Percentiles rank a stretch among this genome's conserved stretches.
Evolutionary conservation across 2,888 invertebrate genomes (phyloP).

Genomic region (Pogonocherus hispidulus): DNA sequence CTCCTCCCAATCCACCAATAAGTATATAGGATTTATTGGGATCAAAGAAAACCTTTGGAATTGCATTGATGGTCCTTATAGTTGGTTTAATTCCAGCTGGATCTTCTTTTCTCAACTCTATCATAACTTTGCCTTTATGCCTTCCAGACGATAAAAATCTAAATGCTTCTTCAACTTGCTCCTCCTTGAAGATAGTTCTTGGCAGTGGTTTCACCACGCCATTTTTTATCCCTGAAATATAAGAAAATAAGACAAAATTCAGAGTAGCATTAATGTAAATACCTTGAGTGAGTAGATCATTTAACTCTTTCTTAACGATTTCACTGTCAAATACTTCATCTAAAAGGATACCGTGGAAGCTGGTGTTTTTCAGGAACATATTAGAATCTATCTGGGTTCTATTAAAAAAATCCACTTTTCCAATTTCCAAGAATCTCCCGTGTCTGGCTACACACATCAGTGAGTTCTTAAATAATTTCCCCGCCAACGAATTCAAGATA

Average conservation of each 20-base stretch:
- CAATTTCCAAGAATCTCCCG: conserved; percentile 87
- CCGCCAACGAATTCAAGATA: conserved; percentile 90
- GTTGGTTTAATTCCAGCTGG: conserved; percentile 22
- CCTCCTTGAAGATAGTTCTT: conserved; percentile 74
- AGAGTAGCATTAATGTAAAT: neutral
- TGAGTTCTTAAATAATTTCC: conserved; percentile 86
- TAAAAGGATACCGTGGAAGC: conserved; percentile 86
- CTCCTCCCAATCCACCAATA: conserved; percentile 75
- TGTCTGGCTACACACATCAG: conserved; percentile 73
- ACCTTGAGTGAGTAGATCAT: conserved; percentile 71
- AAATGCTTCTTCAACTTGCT: conserved; percentile 81
- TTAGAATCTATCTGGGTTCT: conserved; percentile 76
- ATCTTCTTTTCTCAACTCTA: conserved; percentile 62
- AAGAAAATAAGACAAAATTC: neutral
- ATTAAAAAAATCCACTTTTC: conserved; percentile 82
- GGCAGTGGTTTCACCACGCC: conserved; percentile 81
- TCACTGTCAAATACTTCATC: too few relatives aligned
- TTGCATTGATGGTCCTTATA: conserved; percentile 42
- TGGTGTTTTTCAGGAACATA: conserved; percentile 79
- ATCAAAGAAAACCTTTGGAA: conserved; percentile 52
- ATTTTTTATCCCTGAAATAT: conserved; percentile 68
- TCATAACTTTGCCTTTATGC: conserved; percentile 83
- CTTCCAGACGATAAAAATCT: conserved; percentile 77
- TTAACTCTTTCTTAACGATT: conserved; percentile 70
- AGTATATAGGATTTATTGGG: conserved; percentile 61